Evolutionary conservation across 2,797 vertebrate genomes (phyloP).

Genomic region (Tamandua tetradactyla): DNA sequence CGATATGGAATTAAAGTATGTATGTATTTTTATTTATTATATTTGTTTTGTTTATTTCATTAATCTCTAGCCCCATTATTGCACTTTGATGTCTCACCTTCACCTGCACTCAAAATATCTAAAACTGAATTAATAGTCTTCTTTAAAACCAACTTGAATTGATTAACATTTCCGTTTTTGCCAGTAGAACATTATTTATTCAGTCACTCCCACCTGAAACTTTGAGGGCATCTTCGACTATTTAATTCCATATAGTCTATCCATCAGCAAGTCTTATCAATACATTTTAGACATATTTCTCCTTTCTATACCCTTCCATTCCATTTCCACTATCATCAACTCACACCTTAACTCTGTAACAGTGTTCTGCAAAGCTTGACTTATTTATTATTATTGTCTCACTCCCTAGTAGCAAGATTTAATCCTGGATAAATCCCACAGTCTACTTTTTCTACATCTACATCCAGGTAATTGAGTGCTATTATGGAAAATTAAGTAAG

Average conservation of each 20-base stretch:
- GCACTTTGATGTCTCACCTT: slow-evolving; percentile 11
- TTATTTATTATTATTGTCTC: slow-evolving; percentile 22
- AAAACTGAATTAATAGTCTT: slow-evolving; percentile 42
- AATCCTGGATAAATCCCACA: neutral
- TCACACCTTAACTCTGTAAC: slow-evolving; percentile 7
- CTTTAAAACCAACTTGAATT: slow-evolving; percentile 43
- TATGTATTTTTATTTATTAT: slow-evolving; percentile 68
- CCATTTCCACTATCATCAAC: neutral
- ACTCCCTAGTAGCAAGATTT: slow-evolving; percentile 23
- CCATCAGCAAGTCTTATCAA: slow-evolving; percentile 12
- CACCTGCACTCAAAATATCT: slow-evolving; percentile 43
- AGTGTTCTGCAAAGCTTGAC: slow-evolving; percentile 1
- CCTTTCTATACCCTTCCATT: slow-evolving; percentile 4
- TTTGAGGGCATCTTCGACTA: slow-evolving; percentile 10
- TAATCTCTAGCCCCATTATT: slow-evolving; percentile 42
- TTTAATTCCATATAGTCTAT: slow-evolving; percentile 2
- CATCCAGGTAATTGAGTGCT: neutral
- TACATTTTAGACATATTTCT: slow-evolving; percentile 32
- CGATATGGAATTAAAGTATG: slow-evolving; percentile 62
- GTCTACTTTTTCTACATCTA: slow-evolving; percentile 1
- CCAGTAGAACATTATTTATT: neutral
- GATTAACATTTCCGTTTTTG: slow-evolving; percentile 10
- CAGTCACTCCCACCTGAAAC: slow-evolving; percentile 24
- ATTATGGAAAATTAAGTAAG: slow-evolving; percentile 22
- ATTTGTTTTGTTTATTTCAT: slow-evolving; percentile 59